These are phyloP conservation scores for Folsomia manolachei DNA, from an alignment of 2,888 invertebrate species.

Conservation along the genomic window DNA sequence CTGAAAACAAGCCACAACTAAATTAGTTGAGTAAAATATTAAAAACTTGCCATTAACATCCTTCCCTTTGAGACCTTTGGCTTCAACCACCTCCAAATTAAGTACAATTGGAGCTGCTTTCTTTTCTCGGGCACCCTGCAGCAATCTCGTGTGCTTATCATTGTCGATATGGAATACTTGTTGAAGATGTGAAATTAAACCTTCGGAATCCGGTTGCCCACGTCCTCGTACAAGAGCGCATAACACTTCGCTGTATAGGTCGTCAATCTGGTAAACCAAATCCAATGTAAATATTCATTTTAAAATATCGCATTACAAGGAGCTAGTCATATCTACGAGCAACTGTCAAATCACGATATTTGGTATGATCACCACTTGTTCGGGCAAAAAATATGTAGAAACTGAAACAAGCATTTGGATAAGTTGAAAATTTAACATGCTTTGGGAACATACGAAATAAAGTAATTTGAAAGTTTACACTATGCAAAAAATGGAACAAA, in stretches of 20 bases:
- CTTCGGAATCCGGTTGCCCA: constrained; percentile 63
- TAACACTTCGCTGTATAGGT: constrained; percentile 77
- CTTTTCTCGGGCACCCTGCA: constrained; percentile 70
- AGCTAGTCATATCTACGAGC: too few species aligned
- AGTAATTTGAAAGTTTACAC: neutral
- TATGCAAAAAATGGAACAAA: neutral
- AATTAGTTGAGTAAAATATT: neutral
- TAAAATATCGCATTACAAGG: neutral
- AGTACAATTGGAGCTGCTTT: constrained; percentile 79
- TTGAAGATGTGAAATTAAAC: constrained; percentile 71
- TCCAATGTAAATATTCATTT: constrained; percentile 10
- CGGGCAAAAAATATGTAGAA: too few species aligned
- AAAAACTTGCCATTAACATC: constrained; percentile 67
- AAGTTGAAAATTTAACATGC: neutral
- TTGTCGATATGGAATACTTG: constrained; percentile 77
- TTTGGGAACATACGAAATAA: neutral
- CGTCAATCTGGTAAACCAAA: constrained; percentile 82
- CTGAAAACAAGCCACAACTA: constrained; percentile 1
- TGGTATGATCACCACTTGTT: too few species aligned
- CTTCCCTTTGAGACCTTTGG: constrained; percentile 77
- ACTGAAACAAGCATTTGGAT: neutral
- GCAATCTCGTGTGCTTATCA: constrained; percentile 69
- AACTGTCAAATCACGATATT: too few species aligned
- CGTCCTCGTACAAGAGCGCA: constrained; percentile 74
- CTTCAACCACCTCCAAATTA: constrained; percentile 82